Evolutionary conservation across 1,140 invertebrate genomes (phyloP).

Genomic region (Amyelois transitella): DNA sequence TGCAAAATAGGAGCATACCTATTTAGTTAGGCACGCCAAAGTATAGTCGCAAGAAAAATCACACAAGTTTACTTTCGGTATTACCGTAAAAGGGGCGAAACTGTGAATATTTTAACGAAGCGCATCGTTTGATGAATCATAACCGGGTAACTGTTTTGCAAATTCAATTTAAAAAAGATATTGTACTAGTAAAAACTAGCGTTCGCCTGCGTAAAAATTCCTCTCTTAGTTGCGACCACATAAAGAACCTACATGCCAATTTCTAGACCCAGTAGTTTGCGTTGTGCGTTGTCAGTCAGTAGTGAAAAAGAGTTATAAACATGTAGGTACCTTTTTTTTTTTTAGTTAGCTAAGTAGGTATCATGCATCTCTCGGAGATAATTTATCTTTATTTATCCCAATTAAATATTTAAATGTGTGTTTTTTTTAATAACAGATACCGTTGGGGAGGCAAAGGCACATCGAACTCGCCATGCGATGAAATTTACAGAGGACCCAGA

Average conservation of each 20-base stretch:
- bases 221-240: no score
- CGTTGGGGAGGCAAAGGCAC: constrained; percentile 88
- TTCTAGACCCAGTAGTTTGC: no score
- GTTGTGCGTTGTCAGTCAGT: no score
- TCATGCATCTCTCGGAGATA: no score
- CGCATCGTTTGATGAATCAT: not conserved
- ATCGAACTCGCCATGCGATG: constrained; percentile 91
- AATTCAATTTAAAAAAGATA: not conserved
- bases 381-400: no score
- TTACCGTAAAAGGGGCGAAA: not conserved
- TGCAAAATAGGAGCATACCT: not conserved
- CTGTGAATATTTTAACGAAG: not conserved
- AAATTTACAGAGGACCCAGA: constrained; percentile 90
- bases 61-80: not conserved
- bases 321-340: no score
- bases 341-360: no score
- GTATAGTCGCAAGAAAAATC: not conserved
- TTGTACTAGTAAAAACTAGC: constrained; percentile 4
- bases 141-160: not conserved
- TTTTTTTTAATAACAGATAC: constrained; percentile 64
- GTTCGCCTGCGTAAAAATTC: no score
- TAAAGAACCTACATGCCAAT: no score
- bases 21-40: not conserved
- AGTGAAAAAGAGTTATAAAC: no score
- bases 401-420: not conserved